A percentile compares a stretch with the other conserved stretches of the same genome.
Evolutionary conservation across 2,113 vertebrate genomes (phyloP).

Genomic region (Cheirogaleus medius): DNA sequence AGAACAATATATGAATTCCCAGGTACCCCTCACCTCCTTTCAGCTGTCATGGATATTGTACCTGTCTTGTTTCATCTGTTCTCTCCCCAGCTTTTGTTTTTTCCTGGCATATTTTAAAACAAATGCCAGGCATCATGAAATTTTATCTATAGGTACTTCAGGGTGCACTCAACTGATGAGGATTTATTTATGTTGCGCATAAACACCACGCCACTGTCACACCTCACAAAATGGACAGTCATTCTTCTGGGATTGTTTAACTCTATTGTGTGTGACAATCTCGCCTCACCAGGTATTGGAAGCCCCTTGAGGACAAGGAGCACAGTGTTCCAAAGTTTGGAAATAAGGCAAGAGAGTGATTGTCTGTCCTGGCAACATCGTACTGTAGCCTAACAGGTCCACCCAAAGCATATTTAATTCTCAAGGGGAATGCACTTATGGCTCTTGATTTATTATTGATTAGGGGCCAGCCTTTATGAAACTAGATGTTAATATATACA

Average conservation of each 20-base stretch:
- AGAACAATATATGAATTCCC: background rate
- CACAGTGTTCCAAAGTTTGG: background rate
- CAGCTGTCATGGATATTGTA: background rate
- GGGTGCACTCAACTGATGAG: background rate
- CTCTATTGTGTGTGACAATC: background rate
- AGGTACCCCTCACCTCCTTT: background rate
- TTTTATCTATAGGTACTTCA: background rate
- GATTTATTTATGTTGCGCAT: background rate
- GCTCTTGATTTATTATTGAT: slow-evolving; percentile 18
- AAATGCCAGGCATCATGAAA: background rate
- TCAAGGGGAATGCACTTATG: background rate
- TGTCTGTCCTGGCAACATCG: background rate
- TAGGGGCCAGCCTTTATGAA: slow-evolving; percentile 9
- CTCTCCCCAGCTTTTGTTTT: background rate
- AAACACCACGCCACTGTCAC: background rate
- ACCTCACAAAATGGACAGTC: background rate
- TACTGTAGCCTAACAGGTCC: background rate
- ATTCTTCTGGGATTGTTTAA: background rate
- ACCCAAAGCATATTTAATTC: background rate
- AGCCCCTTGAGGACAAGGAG: background rate
- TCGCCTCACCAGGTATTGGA: background rate
- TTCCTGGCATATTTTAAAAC: background rate
- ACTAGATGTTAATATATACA: background rate
- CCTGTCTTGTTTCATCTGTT: background rate
- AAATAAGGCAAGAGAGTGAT: background rate